Conservation (phyloP, 2,797 vertebrate species). For the Phrynocephalus guinanensis region DNA sequence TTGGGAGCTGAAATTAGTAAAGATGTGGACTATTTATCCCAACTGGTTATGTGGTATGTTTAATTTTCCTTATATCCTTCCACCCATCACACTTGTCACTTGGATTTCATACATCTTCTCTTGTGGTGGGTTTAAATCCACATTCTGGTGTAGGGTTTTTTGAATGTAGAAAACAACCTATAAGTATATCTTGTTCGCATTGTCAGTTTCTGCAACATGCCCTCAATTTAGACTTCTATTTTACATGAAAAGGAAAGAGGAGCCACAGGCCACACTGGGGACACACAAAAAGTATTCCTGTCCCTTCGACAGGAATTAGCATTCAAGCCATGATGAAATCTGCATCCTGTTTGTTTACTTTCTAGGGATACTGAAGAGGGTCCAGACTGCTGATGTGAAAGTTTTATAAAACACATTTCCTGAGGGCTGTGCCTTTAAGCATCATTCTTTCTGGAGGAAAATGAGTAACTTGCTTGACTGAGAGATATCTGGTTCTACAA, state of each 20-base stretch:
- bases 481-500: fast-evolving
- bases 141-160: neutral
- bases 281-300: neutral
- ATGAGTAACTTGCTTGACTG: fast-evolving
- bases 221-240: neutral
- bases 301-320: neutral
- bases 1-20: no score
- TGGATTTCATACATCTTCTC: neutral
- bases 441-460: neutral
- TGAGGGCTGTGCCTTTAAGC: neutral
- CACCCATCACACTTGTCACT: no score
- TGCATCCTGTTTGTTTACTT: neutral
- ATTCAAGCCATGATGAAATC: neutral
- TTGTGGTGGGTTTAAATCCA: neutral
- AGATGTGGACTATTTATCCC: no score
- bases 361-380: neutral
- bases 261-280: neutral
- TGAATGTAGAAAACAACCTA: fast-evolving
- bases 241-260: neutral
- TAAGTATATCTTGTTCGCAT: neutral
- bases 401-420: neutral
- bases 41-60: no score
- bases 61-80: no score
- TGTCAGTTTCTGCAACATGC: neutral
- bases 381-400: neutral